These are phyloP conservation scores for Augiades crinisus DNA, from an alignment of 2,888 invertebrate species.

Conservation along the genomic window DNA sequence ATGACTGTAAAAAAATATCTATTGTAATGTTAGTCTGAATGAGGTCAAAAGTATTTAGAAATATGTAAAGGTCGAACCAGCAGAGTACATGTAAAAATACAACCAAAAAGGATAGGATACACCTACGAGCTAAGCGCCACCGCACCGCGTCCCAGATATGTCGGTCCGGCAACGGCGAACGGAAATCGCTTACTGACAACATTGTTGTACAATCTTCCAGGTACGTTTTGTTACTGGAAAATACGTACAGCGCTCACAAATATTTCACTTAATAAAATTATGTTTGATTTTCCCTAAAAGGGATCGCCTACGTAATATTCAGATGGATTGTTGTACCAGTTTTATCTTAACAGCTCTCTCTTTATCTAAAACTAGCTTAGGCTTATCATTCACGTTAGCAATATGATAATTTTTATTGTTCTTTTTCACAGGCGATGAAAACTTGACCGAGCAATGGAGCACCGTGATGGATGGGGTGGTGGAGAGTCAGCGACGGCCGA, in stretches of 20 bases:
- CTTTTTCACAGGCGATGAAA: constrained; percentile 71
- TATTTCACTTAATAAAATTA: not conserved
- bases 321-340: constrained; percentile 25
- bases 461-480: constrained; percentile 66
- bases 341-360: constrained; percentile 32
- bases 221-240: constrained; percentile 34
- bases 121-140: constrained; percentile 28
- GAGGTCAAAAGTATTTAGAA: too few relatives aligned
- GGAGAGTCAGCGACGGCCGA: constrained; percentile 56
- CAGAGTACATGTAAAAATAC: too few relatives aligned
- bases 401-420: constrained; percentile 24
- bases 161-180: constrained; percentile 60
- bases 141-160: constrained; percentile 71
- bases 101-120: not conserved
- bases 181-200: constrained; percentile 77
- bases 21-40: too few relatives aligned
- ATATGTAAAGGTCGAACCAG: too few relatives aligned
- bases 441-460: constrained; percentile 74
- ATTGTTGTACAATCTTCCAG: constrained; percentile 64
- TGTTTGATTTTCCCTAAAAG: not conserved
- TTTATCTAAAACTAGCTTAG: constrained; percentile 10
- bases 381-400: not conserved
- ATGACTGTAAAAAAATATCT: too few relatives aligned
- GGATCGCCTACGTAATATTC: not conserved
- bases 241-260: constrained; percentile 28